These are phyloP conservation scores for Alcis repandata DNA, from an alignment of 2,888 invertebrate species.

Conservation along the genomic window DNA sequence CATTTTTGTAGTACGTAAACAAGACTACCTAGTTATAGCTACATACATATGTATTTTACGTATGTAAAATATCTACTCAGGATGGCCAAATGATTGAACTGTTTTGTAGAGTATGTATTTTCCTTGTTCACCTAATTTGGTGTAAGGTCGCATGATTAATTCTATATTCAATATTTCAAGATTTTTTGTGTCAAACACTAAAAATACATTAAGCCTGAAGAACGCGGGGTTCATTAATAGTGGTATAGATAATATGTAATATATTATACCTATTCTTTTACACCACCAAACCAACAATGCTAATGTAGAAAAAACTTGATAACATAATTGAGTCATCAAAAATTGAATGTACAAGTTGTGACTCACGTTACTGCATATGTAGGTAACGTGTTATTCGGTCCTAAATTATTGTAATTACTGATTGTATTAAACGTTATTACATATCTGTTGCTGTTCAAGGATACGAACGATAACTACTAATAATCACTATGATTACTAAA, in stretches of 20 bases:
- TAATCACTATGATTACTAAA: too few relatives aligned
- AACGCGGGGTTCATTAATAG: too few relatives aligned
- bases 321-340: conserved; percentile 18
- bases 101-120: background rate
- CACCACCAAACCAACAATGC: background rate
- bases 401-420: background rate
- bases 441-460: too few relatives aligned
- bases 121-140: background rate
- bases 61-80: background rate
- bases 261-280: background rate
- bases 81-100: background rate
- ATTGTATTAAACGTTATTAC: background rate
- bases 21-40: too few relatives aligned
- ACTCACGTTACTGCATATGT: conserved; percentile 4
- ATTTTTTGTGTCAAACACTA: too few relatives aligned
- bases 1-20: background rate
- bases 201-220: too few relatives aligned
- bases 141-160: too few relatives aligned
- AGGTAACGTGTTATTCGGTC: background rate
- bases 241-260: too few relatives aligned
- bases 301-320: background rate
- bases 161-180: too few relatives aligned
- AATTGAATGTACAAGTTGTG: background rate
- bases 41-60: background rate
- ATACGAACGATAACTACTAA: too few relatives aligned